phyloP scores from a whole-genome alignment of 2,797 vertebrate species.

The Takifugu ocellatus region DNA sequence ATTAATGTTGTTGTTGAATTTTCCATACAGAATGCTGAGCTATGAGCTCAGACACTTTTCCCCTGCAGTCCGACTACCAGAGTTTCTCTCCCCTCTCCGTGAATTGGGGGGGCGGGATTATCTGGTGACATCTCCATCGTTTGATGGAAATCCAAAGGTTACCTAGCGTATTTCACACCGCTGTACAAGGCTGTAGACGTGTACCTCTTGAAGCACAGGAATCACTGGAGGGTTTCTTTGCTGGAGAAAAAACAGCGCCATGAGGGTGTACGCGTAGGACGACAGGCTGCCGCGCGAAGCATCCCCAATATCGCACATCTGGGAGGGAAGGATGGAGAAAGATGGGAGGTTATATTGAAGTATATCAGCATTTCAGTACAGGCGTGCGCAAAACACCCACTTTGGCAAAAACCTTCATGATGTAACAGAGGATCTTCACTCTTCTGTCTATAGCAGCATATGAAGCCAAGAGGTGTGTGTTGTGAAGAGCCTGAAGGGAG shows the following conservation, averaged over 20 bases:
- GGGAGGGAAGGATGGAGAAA: slow-evolving; percentile 11
- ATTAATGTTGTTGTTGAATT: neutral
- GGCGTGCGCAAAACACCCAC: slow-evolving; percentile 51
- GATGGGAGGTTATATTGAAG: neutral
- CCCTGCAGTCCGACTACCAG: too few species aligned
- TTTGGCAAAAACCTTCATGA: slow-evolving; percentile 98
- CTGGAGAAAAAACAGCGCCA: slow-evolving; percentile 95
- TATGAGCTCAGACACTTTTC: too few species aligned
- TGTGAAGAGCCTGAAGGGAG: slow-evolving; percentile 85
- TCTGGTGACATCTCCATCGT: too few species aligned
- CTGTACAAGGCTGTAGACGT: neutral
- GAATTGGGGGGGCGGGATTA: too few species aligned
- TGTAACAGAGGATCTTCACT: slow-evolving; percentile 93
- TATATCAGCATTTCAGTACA: neutral
- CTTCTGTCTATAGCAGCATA: slow-evolving; percentile 89
- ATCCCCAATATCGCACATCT: slow-evolving; percentile 96
- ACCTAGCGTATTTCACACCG: too few species aligned
- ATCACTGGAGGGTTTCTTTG: slow-evolving; percentile 90
- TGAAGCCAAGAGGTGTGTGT: slow-evolving; percentile 85
- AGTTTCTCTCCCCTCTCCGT: too few species aligned
- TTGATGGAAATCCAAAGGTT: too few species aligned
- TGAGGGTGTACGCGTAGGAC: slow-evolving; percentile 94
- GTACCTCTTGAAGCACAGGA: slow-evolving; percentile 93
- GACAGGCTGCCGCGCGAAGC: slow-evolving; percentile 94
- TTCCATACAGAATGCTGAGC: too few species aligned